Evolutionary conservation across 2,888 invertebrate genomes (phyloP).

Genomic region (Volucella inflata): DNA sequence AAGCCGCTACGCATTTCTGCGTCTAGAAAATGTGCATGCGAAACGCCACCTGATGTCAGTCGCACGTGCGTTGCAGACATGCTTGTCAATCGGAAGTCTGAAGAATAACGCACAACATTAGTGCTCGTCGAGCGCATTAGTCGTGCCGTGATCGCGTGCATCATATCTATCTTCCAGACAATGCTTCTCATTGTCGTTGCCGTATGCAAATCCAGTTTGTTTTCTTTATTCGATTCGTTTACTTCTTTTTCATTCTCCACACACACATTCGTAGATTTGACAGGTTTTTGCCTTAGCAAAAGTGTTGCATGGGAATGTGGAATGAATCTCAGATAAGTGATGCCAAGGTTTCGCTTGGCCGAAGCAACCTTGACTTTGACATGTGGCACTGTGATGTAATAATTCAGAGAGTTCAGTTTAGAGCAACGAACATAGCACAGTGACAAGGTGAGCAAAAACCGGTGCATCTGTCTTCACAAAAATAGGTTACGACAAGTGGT

Average conservation of each 20-base stretch:
- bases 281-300: conserved; percentile 8
- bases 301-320: conserved; percentile 39
- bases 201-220: conserved; percentile 61
- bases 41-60: conserved; percentile 48
- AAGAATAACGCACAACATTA: conserved; percentile 57
- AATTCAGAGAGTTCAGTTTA: conserved; percentile 36
- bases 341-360: conserved; percentile 33
- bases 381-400: conserved; percentile 62
- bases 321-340: conserved; percentile 28
- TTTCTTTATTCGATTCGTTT: conserved; percentile 1
- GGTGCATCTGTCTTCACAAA: conserved; percentile 50
- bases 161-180: conserved; percentile 26
- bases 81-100: conserved; percentile 68
- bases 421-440: background rate
- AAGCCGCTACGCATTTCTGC: background rate
- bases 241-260: conserved; percentile 19
- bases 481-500: conserved; percentile 18
- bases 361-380: conserved; percentile 71
- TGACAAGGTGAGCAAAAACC: conserved; percentile 52
- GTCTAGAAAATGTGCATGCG: conserved; percentile 21
- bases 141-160: conserved; percentile 12
- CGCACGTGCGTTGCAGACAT: conserved; percentile 9
- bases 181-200: conserved; percentile 18
- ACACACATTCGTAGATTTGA: conserved; percentile 11
- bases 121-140: background rate